Percentiles rank a stretch among this genome's conserved stretches.
phyloP scores from a whole-genome alignment of 2,113 vertebrate genomes.

The Ptychochromis oligacanthus region DNA sequence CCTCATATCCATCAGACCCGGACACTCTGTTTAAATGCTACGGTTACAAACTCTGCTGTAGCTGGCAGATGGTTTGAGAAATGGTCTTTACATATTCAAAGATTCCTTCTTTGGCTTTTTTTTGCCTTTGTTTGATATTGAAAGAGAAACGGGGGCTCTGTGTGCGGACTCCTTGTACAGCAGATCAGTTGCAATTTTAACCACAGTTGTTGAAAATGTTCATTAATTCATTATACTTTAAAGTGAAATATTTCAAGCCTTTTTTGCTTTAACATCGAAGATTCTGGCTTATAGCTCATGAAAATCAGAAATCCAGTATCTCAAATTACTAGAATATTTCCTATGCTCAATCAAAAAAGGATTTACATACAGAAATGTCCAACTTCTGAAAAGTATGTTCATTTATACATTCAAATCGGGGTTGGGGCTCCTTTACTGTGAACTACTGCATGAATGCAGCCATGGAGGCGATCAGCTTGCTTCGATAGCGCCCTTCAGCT shows the following conservation, averaged over 20 bases:
- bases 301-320: neutral
- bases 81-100: neutral
- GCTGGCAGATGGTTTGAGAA: neutral
- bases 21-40: slow-evolving; percentile 19
- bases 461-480: no score
- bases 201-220: neutral
- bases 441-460: no score
- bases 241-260: neutral
- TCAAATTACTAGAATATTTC: neutral
- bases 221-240: accelerated
- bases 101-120: neutral
- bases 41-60: neutral
- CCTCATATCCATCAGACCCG: neutral
- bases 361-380: neutral
- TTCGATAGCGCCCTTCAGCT: no score
- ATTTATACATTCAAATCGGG: neutral
- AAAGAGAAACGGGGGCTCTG: neutral
- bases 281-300: accelerated
- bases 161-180: neutral
- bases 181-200: no score
- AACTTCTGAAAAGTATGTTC: neutral
- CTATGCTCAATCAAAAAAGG: neutral
- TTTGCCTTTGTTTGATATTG: neutral
- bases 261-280: no score
- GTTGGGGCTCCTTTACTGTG: neutral